phyloP scores from a whole-genome alignment of 2,888 invertebrate species.

The Leptura quadrifasciata region DNA sequence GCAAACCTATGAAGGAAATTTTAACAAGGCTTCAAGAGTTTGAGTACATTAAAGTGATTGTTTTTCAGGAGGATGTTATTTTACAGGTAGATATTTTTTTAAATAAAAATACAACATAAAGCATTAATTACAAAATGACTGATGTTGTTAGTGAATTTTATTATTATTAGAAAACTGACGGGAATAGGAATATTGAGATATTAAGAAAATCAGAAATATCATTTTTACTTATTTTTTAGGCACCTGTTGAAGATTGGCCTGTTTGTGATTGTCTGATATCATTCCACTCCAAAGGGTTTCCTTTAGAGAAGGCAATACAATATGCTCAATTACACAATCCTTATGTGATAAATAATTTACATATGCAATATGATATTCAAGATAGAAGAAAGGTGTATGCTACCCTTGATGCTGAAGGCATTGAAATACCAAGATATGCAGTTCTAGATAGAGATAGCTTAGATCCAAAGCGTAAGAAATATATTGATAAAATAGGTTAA shows the following conservation, averaged over 20 bases:
- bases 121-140: not conserved
- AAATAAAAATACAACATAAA: not conserved
- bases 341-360: constrained; percentile 98
- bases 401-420: constrained; percentile 94
- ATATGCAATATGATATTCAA: constrained; percentile 98
- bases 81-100: constrained; percentile 80
- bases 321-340: constrained; percentile 96
- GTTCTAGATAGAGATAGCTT: constrained; percentile 95
- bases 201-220: not conserved
- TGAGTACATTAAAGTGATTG: constrained; percentile 94
- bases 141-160: not conserved
- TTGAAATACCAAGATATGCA: constrained; percentile 98
- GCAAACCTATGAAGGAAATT: constrained; percentile 99
- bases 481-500: not conserved
- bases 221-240: constrained; percentile 74
- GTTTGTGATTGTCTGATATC: constrained; percentile 98
- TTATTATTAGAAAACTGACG: not conserved
- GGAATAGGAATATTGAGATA: too few species aligned
- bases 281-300: constrained; percentile 99
- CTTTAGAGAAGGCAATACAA: constrained; percentile 96
- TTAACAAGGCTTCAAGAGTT: constrained; percentile 96
- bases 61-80: constrained; percentile 97
- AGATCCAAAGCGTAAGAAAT: constrained; percentile 88
- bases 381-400: constrained; percentile 96
- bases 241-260: constrained; percentile 98